Conservation (phyloP, 1,140 invertebrate species). For the Aphaenogaster rudis region DNA sequence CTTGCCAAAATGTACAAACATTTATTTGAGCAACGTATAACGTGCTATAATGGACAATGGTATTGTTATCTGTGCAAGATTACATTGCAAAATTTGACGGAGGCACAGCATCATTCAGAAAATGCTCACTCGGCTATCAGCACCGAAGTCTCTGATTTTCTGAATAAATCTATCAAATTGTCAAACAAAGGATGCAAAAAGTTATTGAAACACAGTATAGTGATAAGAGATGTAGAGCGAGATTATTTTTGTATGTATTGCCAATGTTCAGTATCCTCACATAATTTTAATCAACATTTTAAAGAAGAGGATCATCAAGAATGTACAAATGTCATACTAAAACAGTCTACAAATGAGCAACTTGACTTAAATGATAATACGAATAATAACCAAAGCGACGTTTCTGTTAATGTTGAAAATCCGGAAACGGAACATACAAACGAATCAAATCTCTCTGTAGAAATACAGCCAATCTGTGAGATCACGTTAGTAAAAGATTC, state of each 20-base stretch:
- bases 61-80: constrained; percentile 28
- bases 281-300: constrained; percentile 11
- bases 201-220: constrained; percentile 9
- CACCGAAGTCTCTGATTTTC: background rate
- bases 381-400: background rate
- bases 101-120: background rate
- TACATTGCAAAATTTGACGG: background rate
- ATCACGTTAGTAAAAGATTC: background rate
- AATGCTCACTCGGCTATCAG: background rate
- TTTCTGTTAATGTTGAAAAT: background rate
- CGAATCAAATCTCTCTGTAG: background rate
- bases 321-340: background rate
- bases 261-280: background rate
- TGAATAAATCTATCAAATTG: background rate
- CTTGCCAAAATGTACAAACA: constrained; percentile 20
- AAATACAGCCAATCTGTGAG: background rate
- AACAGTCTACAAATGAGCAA: background rate
- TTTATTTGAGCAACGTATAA: constrained; percentile 23
- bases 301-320: constrained; percentile 4
- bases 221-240: background rate
- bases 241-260: constrained; percentile 22
- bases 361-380: background rate
- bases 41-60: background rate
- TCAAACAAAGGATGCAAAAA: background rate
- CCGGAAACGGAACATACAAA: background rate